Percentiles rank a stretch among this genome's conserved stretches.
phyloP scores from a whole-genome alignment of 1,140 invertebrate species.

The Micrasema longulum region DNA sequence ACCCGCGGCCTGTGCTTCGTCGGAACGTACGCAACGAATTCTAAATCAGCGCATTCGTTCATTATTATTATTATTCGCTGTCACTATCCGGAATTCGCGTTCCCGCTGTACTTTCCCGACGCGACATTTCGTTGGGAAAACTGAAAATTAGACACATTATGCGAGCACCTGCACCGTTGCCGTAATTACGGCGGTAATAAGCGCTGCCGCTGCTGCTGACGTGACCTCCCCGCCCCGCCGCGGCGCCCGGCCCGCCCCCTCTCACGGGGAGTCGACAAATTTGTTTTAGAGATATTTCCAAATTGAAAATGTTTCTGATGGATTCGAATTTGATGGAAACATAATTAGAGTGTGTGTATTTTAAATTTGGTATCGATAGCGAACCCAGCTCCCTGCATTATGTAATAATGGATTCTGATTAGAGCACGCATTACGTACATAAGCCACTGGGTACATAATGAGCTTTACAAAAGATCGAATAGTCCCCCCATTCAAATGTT shows the following conservation, averaged over 20 bases:
- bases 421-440: too few species aligned
- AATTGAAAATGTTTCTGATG: constrained; percentile 41
- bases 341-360: constrained; percentile 30
- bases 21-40: constrained; percentile 30
- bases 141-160: constrained; percentile 54
- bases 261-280: constrained; percentile 19
- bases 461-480: too few species aligned
- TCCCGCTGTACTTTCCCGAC: constrained; percentile 43
- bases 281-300: constrained; percentile 45
- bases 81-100: constrained; percentile 43
- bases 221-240: constrained; percentile 8
- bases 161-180: constrained; percentile 44
- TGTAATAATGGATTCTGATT: too few species aligned
- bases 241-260: constrained; percentile 1
- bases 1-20: not conserved
- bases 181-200: constrained; percentile 51
- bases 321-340: constrained; percentile 44
- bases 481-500: too few species aligned
- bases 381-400: not conserved
- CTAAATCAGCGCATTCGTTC: constrained; percentile 19
- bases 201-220: constrained; percentile 45
- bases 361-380: constrained; percentile 15
- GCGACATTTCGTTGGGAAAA: constrained; percentile 41
- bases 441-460: too few species aligned
- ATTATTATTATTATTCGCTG: constrained; percentile 41